Conservation (phyloP, 2,113 vertebrate genomes). For the Leptosomus discolor region DNA sequence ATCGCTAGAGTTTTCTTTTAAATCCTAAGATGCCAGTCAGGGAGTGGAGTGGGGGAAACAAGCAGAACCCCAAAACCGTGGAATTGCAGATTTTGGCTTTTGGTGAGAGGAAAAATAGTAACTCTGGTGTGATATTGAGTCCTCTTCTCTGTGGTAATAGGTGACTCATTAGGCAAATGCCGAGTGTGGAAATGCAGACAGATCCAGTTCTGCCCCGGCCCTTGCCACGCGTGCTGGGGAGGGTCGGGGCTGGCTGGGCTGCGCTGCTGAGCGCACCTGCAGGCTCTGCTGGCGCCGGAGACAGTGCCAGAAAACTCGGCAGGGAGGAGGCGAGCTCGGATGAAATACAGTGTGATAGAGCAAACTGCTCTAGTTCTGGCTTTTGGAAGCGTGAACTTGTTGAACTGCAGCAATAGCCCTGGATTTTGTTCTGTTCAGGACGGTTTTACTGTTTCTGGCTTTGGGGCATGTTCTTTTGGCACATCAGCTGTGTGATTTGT, state of each 20-base stretch:
- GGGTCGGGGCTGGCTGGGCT: neutral
- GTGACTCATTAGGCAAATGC: neutral
- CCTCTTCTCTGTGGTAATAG: neutral
- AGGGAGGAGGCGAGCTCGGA: neutral
- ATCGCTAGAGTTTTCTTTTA: conserved; percentile 3
- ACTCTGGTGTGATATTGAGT: neutral
- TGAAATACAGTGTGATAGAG: neutral
- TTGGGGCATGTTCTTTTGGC: neutral
- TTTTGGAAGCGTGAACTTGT: neutral
- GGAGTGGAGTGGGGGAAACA: fast-evolving
- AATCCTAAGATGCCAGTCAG: neutral
- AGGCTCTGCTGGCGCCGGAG: fast-evolving
- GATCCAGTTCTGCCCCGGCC: fast-evolving
- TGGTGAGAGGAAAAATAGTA: neutral
- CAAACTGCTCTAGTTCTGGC: neutral
- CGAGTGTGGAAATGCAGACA: neutral
- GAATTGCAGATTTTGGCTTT: neutral
- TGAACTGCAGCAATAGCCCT: neutral
- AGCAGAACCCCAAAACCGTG: neutral
- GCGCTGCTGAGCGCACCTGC: neutral
- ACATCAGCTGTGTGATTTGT: neutral
- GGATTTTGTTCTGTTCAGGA: neutral
- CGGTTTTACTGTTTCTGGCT: fast-evolving
- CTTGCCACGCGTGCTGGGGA: neutral
- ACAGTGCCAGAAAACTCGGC: neutral